Base-by-base conservation (phyloP, 2,888 invertebrate genomes). In the Tinea trinotella region DNA sequence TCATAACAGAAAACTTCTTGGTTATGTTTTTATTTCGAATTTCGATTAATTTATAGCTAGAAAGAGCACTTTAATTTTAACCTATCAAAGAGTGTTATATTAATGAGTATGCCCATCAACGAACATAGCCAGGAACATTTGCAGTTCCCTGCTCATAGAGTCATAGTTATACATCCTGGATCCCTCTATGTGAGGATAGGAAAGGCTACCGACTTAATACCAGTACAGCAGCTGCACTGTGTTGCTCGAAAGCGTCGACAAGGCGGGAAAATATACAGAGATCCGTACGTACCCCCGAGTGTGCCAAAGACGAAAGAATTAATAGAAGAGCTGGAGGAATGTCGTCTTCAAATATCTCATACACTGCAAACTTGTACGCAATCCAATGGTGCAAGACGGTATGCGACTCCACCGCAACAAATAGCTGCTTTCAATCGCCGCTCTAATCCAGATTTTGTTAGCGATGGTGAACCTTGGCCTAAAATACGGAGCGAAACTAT, bases 111-210 rank as follows among this genome's bases (percentile, higher is more conserved):
- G 68, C 75, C 76, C 57, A 63, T 72, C 2, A 70, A 76, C 56
- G 86, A 87, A 58, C 67, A 78, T 48, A 74, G 78, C 22, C 83
- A 81, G 56, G 79, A 76, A 59, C 87, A 87, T 58, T 76, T 91
- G 83, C 90, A 91, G 71, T 89, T 92, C 59, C 92, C 92, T 63
- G 91, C 94, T 0, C 92, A 93, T 64, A 91, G 92, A 57, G 93
- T 95, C 40, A 92, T 98, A 56, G 92, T 98, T n/a, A 96, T 98
- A 55, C 97, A 98, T 70, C 97, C 98, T 15, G 98, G 98, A 5
- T 98, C 97, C 0, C 88, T 93, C 50, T 92, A 95, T 73, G 88
- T 98, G 18, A 87, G 97, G 58, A 93, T 98, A 68, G 98, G 98
- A 0, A 84, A 95, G 62, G 97, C 97, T 1, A 95, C 96, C 0